Percentiles rank a stretch among this genome's conserved stretches.
These are phyloP conservation scores for Deilephila elpenor DNA, from an alignment of 2,888 invertebrate genomes.

Conservation along the genomic window DNA sequence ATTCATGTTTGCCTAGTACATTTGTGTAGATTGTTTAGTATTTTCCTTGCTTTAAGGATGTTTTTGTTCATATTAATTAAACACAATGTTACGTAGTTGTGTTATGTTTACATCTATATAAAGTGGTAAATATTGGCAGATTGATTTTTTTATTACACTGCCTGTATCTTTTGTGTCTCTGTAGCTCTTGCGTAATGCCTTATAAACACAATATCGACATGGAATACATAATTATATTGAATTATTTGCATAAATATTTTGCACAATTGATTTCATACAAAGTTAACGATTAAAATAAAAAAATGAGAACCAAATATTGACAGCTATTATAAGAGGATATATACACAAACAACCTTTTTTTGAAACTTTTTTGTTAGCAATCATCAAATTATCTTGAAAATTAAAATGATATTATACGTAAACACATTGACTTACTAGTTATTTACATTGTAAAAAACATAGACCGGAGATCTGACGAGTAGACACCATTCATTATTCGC, in stretches of 20 bases:
- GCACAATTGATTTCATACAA: neutral
- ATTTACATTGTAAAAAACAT: constrained; percentile 10
- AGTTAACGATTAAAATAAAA: neutral
- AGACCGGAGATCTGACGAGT: neutral
- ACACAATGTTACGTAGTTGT: too few relatives aligned
- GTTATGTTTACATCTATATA: too few relatives aligned
- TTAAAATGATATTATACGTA: neutral
- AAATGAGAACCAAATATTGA: neutral
- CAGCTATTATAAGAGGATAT: neutral
- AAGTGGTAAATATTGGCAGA: too few relatives aligned
- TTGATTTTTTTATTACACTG: too few relatives aligned
- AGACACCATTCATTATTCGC: constrained; percentile 7
- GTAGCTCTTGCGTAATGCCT: too few relatives aligned
- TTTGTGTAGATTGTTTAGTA: neutral
- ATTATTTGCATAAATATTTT: neutral
- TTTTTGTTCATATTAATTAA: too few relatives aligned
- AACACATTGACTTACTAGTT: neutral
- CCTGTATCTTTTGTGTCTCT: too few relatives aligned
- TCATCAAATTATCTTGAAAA: neutral
- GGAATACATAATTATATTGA: too few relatives aligned
- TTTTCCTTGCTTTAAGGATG: neutral
- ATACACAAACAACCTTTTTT: neutral
- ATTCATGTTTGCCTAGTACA: neutral
- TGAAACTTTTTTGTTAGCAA: neutral
- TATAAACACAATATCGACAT: too few relatives aligned